Conservation (phyloP, 1,140 invertebrate species). For the Drosophila arizonae region DNA sequence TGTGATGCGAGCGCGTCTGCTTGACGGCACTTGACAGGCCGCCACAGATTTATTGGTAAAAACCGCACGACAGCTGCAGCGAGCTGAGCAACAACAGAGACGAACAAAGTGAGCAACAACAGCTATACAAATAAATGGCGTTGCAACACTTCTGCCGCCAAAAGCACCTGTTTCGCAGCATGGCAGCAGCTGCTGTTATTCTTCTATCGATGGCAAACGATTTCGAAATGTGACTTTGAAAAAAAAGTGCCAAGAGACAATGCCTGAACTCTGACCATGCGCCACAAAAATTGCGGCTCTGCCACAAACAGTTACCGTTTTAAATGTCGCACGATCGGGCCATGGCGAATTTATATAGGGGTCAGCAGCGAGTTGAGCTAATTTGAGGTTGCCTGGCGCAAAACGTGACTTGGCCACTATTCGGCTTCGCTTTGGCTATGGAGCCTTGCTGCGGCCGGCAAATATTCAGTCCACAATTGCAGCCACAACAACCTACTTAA, state of each 20-base stretch:
- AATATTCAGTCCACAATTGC: constrained; percentile 50
- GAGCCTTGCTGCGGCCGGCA: constrained; percentile 62
- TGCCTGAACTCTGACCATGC: constrained; percentile 50
- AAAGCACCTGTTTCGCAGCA: constrained; percentile 49
- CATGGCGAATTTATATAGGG: constrained; percentile 45
- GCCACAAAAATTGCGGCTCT: constrained; percentile 16
- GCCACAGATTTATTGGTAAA: constrained; percentile 58
- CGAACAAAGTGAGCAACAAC: constrained; percentile 25
- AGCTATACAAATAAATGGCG: constrained; percentile 55
- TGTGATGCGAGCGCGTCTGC: constrained; percentile 51
- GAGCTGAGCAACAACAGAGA: constrained; percentile 19
- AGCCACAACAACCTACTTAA: constrained; percentile 63
- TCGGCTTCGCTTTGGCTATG: constrained; percentile 64
- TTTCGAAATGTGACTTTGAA: constrained; percentile 61
- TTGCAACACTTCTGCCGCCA: constrained; percentile 63
- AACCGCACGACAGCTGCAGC: constrained; percentile 49
- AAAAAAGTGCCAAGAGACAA: constrained; percentile 31
- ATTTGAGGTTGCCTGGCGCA: constrained; percentile 56
- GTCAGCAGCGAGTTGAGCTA: constrained; percentile 61
- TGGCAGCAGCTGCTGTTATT: constrained; percentile 6
- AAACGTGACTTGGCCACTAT: constrained; percentile 58
- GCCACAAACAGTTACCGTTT: constrained; percentile 33
- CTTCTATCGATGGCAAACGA: constrained; percentile 58
- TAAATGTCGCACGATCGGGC: constrained; percentile 68
- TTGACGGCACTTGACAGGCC: constrained; percentile 59